Conservation (phyloP, 2,797 vertebrate genomes). For the Melanotaenia trifasciata region DNA sequence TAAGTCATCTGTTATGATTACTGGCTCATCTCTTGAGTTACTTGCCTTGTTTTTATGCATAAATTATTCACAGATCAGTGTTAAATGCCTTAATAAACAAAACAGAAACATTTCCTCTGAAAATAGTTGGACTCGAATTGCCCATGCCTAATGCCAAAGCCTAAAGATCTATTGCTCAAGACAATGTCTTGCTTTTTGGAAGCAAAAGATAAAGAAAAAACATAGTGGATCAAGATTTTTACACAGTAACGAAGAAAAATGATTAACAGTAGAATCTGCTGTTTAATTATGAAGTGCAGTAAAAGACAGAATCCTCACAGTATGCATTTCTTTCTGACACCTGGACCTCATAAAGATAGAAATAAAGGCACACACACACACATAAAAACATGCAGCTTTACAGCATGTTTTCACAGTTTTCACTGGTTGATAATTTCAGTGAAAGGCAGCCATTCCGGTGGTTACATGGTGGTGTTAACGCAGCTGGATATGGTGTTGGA, state of each 20-base stretch:
- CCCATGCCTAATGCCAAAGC: no score
- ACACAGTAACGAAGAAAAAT: not conserved
- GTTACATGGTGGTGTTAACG: conserved; percentile 58
- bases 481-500: conserved; percentile 67
- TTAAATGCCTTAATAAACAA: not conserved
- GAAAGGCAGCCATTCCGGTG: conserved; percentile 62
- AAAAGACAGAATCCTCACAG: not conserved
- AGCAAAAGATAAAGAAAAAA: not conserved
- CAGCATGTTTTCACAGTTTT: conserved; percentile 38
- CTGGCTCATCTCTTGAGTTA: not conserved
- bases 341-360: conserved; percentile 20
- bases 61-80: not conserved
- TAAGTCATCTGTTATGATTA: not conserved
- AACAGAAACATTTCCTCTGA: not conserved
- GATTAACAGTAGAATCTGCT: not conserved
- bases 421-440: conserved; percentile 40
- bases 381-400: conserved; percentile 19
- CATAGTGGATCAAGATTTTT: not conserved
- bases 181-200: not conserved
- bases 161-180: no score
- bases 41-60: not conserved
- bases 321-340: not conserved
- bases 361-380: conserved; percentile 12
- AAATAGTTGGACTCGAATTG: not conserved
- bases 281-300: not conserved